These are phyloP conservation scores for Lineus longissimus DNA, from an alignment of 1,140 invertebrate genomes.

Conservation along the genomic window DNA sequence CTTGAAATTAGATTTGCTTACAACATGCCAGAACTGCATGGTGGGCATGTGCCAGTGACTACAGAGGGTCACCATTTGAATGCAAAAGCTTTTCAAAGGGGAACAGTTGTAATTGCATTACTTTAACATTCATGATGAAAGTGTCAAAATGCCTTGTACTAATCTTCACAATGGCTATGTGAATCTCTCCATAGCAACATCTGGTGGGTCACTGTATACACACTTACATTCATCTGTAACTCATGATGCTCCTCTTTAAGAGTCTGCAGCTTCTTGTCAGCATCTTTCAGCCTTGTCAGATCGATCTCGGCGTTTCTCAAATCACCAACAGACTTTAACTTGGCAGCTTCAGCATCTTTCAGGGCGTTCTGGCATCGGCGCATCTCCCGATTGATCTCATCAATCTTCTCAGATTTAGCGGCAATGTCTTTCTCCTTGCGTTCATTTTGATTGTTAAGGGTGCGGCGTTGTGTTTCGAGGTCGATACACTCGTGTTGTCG, in stretches of 20 bases:
- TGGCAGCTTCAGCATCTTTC: slow-evolving; percentile 35
- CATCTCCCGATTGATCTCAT: slow-evolving; percentile 29
- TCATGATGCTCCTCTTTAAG: slow-evolving; percentile 34
- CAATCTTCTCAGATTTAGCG: slow-evolving; percentile 25
- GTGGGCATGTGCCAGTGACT: too few species aligned
- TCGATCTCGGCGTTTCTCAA: slow-evolving; percentile 37
- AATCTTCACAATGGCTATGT: too few species aligned
- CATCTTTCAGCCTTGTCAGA: slow-evolving; percentile 29
- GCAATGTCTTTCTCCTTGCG: background rate
- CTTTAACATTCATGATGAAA: background rate
- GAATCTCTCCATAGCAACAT: too few species aligned
- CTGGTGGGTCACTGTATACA: too few species aligned
- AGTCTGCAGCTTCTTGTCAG: slow-evolving; percentile 31
- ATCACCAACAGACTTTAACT: slow-evolving; percentile 34
- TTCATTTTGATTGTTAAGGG: background rate
- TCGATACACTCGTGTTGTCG: background rate
- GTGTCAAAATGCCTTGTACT: too few species aligned
- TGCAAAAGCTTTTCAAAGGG: too few species aligned
- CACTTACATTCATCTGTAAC: slow-evolving; percentile 33
- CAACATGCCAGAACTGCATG: too few species aligned
- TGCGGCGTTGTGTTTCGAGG: background rate
- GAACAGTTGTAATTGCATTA: background rate
- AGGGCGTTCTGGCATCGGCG: slow-evolving; percentile 33
- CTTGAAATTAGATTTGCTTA: background rate
- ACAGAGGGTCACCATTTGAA: too few species aligned